Evolutionary conservation across 1,140 invertebrate genomes (phyloP), one percentile per base, ranked within the genome.

Genomic region (Philotrypesis tridentata): DNA sequence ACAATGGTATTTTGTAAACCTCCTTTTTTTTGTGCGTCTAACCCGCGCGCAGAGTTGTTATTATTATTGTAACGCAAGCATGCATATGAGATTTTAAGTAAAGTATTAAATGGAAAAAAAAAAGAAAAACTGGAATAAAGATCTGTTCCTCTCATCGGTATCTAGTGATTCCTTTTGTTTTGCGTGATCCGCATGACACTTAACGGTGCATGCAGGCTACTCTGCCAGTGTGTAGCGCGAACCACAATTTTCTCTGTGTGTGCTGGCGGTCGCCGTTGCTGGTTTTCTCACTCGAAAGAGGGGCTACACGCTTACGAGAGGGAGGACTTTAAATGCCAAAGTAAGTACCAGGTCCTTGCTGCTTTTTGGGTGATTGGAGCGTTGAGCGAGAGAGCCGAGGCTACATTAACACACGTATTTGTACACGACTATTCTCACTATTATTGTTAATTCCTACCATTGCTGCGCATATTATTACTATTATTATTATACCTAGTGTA

Each of bases 51-150:
- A 78, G 68, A 55, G 48, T 81, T 80, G 65, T 76, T 79, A 43
- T 63, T 76, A 84, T 88, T 88, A 90, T 90, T 91, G 90, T 91
- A 90, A 86, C 83, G 90, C 90, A 91, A 91, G 90, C 89, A 85
- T 80, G 79, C 79, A 79, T 63, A n/a, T 43, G 37, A 43, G 25
- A 65, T 65, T 65, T n/a, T 55, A 67, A 67, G 29, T 29, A 48
- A 72, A 72, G 29, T 29, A 48, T 48, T 48, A 72, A 63, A 80
- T 73, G 43, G 71, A 60, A 61, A 25, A 61, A 12, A n/a, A 60
- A 60, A 74, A 55, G 9, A 81, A 80, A 84, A 88, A 80, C 86
- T 86, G 86, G 85, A 91, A 91, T 91, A 91, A 91, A 91, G 87
- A 87, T 84, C 84, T 88, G 88, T 90, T 89, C 88, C 87, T 89